These are phyloP conservation scores for Stigmatopora argus DNA, from an alignment of 2,113 vertebrate species.

Conservation along the genomic window DNA sequence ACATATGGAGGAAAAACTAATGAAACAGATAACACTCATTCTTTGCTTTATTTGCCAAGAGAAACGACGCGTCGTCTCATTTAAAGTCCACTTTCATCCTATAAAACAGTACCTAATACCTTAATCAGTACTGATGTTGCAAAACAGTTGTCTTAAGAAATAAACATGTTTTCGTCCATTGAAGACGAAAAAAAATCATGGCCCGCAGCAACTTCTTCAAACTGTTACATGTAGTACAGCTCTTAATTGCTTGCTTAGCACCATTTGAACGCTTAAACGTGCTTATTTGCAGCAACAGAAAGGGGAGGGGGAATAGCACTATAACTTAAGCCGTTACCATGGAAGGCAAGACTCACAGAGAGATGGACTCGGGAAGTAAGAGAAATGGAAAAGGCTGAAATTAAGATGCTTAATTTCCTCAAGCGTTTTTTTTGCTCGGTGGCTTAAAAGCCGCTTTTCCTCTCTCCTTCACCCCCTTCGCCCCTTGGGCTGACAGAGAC, in stretches of 20 bases:
- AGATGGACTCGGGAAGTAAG: not conserved
- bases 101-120: too few species aligned
- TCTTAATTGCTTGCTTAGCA: not conserved
- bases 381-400: not conserved
- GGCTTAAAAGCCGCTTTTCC: slow-evolving; percentile 14
- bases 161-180: not conserved
- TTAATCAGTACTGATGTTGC: too few species aligned
- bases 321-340: not conserved
- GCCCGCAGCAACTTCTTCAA: not conserved
- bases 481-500: slow-evolving; percentile 48
- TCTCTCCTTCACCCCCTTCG: slow-evolving; percentile 22
- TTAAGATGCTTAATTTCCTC: not conserved
- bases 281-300: not conserved
- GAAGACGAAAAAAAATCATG: not conserved
- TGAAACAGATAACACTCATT: too few species aligned
- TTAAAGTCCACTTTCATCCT: too few species aligned
- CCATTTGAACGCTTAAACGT: not conserved
- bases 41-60: too few species aligned
- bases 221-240: not conserved
- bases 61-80: too few species aligned
- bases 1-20: too few species aligned
- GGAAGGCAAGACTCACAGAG: not conserved
- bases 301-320: not conserved
- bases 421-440: not conserved
- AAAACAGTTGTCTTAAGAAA: not conserved